phyloP scores from a whole-genome alignment of 2,888 invertebrate genomes.

The Agriotes lineatus region DNA sequence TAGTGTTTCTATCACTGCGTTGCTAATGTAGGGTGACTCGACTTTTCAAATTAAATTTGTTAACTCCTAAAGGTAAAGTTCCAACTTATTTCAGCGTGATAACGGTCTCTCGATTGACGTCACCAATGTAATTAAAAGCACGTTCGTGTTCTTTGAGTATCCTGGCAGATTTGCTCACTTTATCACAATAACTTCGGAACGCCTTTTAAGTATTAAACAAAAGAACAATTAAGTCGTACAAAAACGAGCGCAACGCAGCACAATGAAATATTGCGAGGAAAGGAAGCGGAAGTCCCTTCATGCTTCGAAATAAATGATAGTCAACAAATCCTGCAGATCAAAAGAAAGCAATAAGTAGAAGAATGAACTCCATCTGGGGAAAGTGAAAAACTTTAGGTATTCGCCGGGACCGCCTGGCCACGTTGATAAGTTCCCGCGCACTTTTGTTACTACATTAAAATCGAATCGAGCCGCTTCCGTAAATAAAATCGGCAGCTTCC shows the following conservation, averaged over 20 bases:
- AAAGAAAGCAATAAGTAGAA: constrained; percentile 42
- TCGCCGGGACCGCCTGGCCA: constrained; percentile 20
- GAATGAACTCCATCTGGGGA: constrained; percentile 37
- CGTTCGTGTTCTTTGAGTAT: background rate
- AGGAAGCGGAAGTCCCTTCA: constrained; percentile 34
- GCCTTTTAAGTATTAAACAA: constrained; percentile 35
- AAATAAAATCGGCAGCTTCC: constrained; percentile 22
- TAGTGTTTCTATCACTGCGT: too few relatives aligned
- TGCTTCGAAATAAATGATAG: constrained; percentile 42
- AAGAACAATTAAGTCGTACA: constrained; percentile 34
- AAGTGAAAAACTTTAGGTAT: constrained; percentile 42
- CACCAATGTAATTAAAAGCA: constrained; percentile 6
- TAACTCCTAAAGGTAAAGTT: too few relatives aligned
- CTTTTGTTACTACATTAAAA: constrained; percentile 30
- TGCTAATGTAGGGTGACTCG: too few relatives aligned
- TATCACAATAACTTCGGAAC: constrained; percentile 13
- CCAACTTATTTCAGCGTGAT: background rate
- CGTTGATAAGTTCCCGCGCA: constrained; percentile 20
- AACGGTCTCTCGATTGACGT: background rate
- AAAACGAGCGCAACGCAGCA: constrained; percentile 31
- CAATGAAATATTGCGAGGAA: constrained; percentile 36
- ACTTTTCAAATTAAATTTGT: too few relatives aligned
- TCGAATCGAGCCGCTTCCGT: constrained; percentile 25
- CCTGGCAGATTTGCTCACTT: constrained; percentile 15
- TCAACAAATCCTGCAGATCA: constrained; percentile 43